Base-by-base conservation (phyloP, 2,113 vertebrate species). In the Hydropotes inermis region DNA sequence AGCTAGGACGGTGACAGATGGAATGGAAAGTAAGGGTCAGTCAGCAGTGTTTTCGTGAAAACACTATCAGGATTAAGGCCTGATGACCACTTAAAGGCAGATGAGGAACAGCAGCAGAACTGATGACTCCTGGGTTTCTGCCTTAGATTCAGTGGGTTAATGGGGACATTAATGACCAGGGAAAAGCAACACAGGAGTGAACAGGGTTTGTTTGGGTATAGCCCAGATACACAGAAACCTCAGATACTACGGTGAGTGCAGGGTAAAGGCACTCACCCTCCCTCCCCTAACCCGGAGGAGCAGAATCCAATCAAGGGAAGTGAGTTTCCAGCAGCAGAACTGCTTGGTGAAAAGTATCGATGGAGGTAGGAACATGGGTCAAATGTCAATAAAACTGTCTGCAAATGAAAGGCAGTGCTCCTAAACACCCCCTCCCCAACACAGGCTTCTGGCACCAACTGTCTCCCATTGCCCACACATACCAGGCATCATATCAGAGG, bases 391-490 rank as follows among this genome's bases (percentile, higher is more conserved):
- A 60, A 74, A 93, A 89, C 95, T 76, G 92, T 92, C 96, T 97
- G 85, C 61, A 98, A 55, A 50, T 47, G 52, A 60, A 60, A 93
- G 58, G 85, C 23, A 17, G 33, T 12, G 11, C 15, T 43, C 97
- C 88, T 92, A 95, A 97, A 97, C 21, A 67, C 0, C 13, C 11
- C 3, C 25, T 6, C 33, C 54, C 21, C 81, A 47, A 14, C 52
- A 64, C 0, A 12, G 54, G 64, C 33, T 39, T 76, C n/a, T 1
- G 64, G 88, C 36, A 23, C 52, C 19, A n/a, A 21, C n/a, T 0
- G 43, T 0, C 54, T 88, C 45, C 33, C 13, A 13, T 19, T 3
- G 2, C 54, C 43, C 43, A 64, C 2, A 6, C n/a, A 78, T 1
- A 23, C 19, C 54, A 0, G 15, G 25, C 25, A 9, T 14, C 45